Conservation (phyloP, 2,113 vertebrate genomes). For the Pungitius pungitius region DNA sequence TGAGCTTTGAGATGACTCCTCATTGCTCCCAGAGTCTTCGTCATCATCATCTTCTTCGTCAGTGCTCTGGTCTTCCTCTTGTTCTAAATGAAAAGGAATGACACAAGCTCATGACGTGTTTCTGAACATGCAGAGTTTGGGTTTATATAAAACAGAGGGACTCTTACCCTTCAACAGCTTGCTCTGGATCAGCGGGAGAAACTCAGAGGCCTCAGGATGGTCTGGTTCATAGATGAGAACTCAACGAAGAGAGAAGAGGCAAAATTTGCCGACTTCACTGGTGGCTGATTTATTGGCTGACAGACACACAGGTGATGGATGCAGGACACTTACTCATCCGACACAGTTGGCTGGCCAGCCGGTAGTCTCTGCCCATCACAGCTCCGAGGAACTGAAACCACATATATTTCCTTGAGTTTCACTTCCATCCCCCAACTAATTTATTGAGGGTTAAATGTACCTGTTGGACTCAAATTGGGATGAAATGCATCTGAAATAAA, state of each 20-base stretch:
- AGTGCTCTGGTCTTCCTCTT: constrained; percentile 42
- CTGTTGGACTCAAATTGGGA: not conserved
- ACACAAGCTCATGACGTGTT: not conserved
- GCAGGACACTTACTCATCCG: constrained; percentile 84
- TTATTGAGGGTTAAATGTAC: not conserved
- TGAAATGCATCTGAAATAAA: not conserved
- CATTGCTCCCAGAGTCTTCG: constrained; percentile 44
- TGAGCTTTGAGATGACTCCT: constrained; percentile 53
- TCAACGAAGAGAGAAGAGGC: constrained; percentile 57
- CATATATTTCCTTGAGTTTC: constrained; percentile 2
- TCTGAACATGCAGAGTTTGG: not conserved
- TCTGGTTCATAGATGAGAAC: constrained; percentile 86
- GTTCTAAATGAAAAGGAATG: constrained; percentile 15
- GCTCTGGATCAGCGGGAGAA: constrained; percentile 84
- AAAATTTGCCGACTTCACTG: not conserved
- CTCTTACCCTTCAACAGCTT: constrained; percentile 79
- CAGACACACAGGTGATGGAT: constrained; percentile 9
- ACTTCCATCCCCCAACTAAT: not conserved
- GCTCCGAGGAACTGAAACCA: constrained; percentile 85
- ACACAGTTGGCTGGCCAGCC: constrained; percentile 83
- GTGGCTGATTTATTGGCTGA: constrained; percentile 20
- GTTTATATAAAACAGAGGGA: not conserved
- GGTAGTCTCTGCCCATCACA: constrained; percentile 80
- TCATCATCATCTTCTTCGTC: constrained; percentile 46
- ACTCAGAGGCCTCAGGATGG: constrained; percentile 83